Evolutionary conservation across 1,140 invertebrate species (phyloP).

Genomic region (Scaptomyza graminum): DNA sequence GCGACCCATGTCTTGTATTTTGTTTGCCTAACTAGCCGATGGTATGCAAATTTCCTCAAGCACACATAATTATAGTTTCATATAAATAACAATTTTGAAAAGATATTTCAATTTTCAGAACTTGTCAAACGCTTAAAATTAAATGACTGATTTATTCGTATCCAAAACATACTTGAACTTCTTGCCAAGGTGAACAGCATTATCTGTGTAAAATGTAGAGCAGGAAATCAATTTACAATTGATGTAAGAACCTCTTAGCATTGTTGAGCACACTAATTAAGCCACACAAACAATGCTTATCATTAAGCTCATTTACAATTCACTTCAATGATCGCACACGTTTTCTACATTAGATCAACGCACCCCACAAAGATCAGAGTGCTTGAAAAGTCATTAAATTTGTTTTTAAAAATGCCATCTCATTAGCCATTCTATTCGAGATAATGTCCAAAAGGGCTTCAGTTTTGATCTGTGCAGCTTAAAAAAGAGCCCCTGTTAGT

Average conservation of each 20-base stretch:
- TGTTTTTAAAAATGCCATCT: conserved; percentile 11
- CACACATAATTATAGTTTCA: conserved; percentile 5
- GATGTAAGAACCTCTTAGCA: background rate
- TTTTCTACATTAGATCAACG: conserved; percentile 5
- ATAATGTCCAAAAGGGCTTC: background rate
- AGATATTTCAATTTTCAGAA: background rate
- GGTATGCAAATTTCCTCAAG: conserved; percentile 29
- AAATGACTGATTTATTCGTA: conserved; percentile 1
- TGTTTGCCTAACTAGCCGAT: conserved; percentile 1
- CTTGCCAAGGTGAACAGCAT: background rate
- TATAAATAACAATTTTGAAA: background rate
- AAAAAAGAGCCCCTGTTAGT: background rate
- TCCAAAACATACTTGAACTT: background rate
- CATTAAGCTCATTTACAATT: conserved; percentile 1
- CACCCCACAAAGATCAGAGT: conserved; percentile 8
- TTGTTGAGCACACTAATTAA: too few species aligned
- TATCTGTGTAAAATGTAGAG: background rate
- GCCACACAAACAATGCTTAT: background rate
- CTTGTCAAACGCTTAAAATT: background rate
- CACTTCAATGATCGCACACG: background rate
- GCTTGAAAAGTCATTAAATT: conserved; percentile 6
- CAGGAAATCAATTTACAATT: background rate
- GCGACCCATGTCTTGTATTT: conserved; percentile 24
- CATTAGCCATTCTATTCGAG: background rate
- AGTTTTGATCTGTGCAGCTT: background rate